Conservation (phyloP, 1,140 invertebrate species). For the Diabrotica undecimpunctata region DNA sequence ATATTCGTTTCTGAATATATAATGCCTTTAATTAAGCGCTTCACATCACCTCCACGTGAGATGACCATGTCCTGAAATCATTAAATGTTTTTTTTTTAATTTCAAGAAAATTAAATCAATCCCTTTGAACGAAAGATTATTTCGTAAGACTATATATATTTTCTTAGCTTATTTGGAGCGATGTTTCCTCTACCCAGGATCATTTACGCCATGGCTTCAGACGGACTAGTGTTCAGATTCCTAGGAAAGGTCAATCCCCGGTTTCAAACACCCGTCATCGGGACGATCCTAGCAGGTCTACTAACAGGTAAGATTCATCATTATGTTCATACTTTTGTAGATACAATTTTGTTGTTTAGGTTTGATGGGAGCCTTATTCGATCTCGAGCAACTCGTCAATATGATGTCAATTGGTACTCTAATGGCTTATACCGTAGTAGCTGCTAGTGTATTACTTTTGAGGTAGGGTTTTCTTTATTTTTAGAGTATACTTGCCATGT, state of each 20-base stretch:
- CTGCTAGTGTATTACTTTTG: conserved; percentile 73
- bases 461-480: conserved; percentile 47
- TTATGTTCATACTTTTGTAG: conserved; percentile 23
- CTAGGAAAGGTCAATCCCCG: conserved; percentile 64
- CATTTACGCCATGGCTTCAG: conserved; percentile 83
- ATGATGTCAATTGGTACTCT: conserved; percentile 90
- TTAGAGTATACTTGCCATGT: background rate
- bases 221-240: conserved; percentile 76
- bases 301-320: conserved; percentile 59
- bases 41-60: too few species aligned
- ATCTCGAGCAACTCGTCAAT: conserved; percentile 70
- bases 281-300: conserved; percentile 71
- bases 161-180: conserved; percentile 71
- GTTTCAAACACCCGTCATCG: conserved; percentile 76
- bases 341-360: conserved; percentile 47
- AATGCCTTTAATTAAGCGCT: too few species aligned
- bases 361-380: conserved; percentile 71
- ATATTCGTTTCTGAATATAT: too few species aligned
- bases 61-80: too few species aligned
- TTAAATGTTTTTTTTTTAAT: too few species aligned
- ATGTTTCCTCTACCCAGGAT: conserved; percentile 84
- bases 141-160: too few species aligned
- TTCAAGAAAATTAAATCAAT: too few species aligned
- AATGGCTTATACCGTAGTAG: conserved; percentile 81
- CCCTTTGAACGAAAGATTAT: too few species aligned